Evolutionary conservation across 2,113 vertebrate species (phyloP).

Genomic region (Acinonyx jubatus): DNA sequence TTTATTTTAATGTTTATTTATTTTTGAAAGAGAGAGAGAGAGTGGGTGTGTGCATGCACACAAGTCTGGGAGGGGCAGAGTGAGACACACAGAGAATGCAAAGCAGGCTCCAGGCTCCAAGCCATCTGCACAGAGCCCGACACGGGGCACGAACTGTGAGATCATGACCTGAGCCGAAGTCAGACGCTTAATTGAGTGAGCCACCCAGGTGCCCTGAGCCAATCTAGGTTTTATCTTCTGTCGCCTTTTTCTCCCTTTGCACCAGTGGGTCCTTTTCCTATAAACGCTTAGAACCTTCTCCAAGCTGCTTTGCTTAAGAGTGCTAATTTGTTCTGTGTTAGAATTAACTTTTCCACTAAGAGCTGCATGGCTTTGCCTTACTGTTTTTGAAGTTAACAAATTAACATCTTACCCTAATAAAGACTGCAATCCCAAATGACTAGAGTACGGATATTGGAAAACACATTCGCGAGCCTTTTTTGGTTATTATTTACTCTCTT

Average conservation of each 20-base stretch:
- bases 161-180: no score
- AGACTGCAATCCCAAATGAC: not conserved
- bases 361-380: not conserved
- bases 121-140: no score
- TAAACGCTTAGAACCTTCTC: not conserved
- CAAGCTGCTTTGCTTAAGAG: not conserved
- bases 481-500: not conserved
- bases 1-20: no score
- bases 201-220: no score
- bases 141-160: no score
- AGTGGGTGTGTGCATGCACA: no score
- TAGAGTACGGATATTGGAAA: not conserved
- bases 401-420: not conserved
- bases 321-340: not conserved
- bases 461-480: not conserved
- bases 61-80: no score
- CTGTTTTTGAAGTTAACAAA: not conserved
- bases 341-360: not conserved
- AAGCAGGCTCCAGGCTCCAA: no score
- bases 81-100: no score
- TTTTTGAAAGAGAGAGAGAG: no score
- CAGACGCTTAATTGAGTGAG: no score
- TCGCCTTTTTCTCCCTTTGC: not conserved
- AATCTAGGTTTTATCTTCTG: not conserved
- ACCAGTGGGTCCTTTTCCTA: not conserved